These are phyloP conservation scores for Apis cerana DNA, from an alignment of 1,140 invertebrate species.

Conservation along the genomic window DNA sequence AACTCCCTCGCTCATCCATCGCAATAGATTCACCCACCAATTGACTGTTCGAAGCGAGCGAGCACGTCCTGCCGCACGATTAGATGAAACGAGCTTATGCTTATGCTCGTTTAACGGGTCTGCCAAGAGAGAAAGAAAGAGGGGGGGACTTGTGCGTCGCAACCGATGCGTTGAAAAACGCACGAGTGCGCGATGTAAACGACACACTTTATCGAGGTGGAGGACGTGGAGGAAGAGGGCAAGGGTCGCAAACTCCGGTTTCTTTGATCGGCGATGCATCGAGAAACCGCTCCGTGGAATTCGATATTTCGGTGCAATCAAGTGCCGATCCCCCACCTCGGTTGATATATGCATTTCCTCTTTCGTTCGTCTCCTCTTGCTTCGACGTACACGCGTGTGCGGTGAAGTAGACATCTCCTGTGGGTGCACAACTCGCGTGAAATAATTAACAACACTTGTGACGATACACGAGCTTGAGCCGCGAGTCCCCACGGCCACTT, in stretches of 20 bases:
- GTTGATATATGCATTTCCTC: slow-evolving; percentile 25
- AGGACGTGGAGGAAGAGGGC: not conserved
- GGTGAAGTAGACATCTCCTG: slow-evolving; percentile 61
- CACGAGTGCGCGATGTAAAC: slow-evolving; percentile 20
- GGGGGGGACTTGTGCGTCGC: not conserved
- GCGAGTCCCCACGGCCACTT: slow-evolving; percentile 46
- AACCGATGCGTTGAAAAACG: slow-evolving; percentile 44
- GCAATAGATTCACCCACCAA: not conserved
- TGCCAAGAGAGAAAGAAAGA: no score
- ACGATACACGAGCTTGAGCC: slow-evolving; percentile 32
- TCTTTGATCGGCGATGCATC: slow-evolving; percentile 61
- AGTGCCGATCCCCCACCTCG: slow-evolving; percentile 2
- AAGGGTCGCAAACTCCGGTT: slow-evolving; percentile 43
- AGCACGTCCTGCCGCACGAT: not conserved
- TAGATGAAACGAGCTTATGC: not conserved
- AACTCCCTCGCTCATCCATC: not conserved
- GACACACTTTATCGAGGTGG: not conserved
- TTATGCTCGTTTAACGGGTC: not conserved
- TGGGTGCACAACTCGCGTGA: slow-evolving; percentile 73
- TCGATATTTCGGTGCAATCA: slow-evolving; percentile 40
- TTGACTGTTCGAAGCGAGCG: not conserved
- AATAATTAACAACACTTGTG: slow-evolving; percentile 78
- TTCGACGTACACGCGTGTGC: slow-evolving; percentile 25
- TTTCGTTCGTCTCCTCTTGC: slow-evolving; percentile 7
- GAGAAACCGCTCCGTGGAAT: slow-evolving; percentile 39